Evolutionary conservation across 2,113 vertebrate genomes (phyloP).

Genomic region (Dipodomys spectabilis): DNA sequence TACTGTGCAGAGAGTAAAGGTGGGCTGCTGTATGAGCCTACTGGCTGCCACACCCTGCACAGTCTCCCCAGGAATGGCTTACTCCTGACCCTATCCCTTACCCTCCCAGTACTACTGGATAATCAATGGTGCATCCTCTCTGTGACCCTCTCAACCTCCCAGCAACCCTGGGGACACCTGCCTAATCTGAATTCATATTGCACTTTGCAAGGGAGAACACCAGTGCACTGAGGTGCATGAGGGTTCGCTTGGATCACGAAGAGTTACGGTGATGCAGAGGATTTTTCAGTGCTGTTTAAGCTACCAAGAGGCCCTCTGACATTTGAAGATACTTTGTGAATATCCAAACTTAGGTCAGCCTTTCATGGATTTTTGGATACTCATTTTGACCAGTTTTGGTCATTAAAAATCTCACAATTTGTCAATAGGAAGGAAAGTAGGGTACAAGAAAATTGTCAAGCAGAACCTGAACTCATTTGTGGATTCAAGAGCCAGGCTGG

Average conservation of each 20-base stretch:
- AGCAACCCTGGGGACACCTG: not conserved
- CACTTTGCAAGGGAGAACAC: slow-evolving; percentile 23
- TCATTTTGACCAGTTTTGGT: slow-evolving; percentile 21
- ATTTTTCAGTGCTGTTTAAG: not conserved
- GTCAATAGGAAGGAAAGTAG: not conserved
- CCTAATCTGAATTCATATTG: not conserved
- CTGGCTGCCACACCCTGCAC: not conserved
- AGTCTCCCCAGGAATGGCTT: not conserved
- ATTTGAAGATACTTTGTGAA: not conserved
- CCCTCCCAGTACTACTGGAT: not conserved
- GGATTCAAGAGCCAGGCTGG: no score
- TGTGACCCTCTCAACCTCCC: not conserved
- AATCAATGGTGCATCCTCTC: not conserved
- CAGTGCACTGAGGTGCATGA: not conserved
- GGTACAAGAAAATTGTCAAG: not conserved
- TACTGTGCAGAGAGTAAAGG: not conserved
- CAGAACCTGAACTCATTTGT: not conserved
- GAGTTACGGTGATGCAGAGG: not conserved
- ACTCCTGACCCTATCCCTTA: not conserved
- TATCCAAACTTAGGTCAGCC: not conserved
- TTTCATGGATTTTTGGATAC: not conserved
- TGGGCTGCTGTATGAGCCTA: not conserved
- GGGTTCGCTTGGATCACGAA: not conserved
- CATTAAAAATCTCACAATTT: not conserved
- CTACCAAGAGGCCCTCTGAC: not conserved